Evolutionary conservation across 2,888 invertebrate genomes (phyloP).

Genomic region (Hydrotaea cyrtoneurina): DNA sequence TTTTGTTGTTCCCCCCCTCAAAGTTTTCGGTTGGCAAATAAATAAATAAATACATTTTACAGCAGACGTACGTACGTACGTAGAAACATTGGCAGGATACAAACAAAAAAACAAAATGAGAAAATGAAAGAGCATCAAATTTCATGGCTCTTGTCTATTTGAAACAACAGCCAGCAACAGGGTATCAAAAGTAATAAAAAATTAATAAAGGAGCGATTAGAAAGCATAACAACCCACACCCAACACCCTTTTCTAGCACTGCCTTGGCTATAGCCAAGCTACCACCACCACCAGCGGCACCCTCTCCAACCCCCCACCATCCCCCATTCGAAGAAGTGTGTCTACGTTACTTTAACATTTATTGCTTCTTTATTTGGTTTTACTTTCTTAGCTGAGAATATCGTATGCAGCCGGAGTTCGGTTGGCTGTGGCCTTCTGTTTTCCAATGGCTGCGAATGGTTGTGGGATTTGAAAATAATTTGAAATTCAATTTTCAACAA

Average conservation of each 20-base stretch:
- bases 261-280: background rate
- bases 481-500: conserved; percentile 74
- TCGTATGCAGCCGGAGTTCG: conserved; percentile 13
- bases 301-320: background rate
- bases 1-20: conserved; percentile 16
- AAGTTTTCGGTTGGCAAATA: background rate
- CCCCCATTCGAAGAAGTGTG: background rate
- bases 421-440: conserved; percentile 37
- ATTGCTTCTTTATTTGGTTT: conserved; percentile 49
- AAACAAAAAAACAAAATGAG: conserved; percentile 31
- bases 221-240: conserved; percentile 51
- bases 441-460: conserved; percentile 53
- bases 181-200: conserved; percentile 68
- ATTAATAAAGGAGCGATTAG: conserved; percentile 73
- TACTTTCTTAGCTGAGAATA: conserved; percentile 18
- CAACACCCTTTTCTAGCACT: conserved; percentile 15
- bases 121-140: conserved; percentile 46
- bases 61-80: conserved; percentile 2
- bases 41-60: conserved; percentile 47
- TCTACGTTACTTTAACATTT: conserved; percentile 56
- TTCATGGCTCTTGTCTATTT: conserved; percentile 64
- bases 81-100: background rate
- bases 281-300: background rate
- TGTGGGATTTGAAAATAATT: conserved; percentile 71
- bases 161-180: conserved; percentile 30